Evolutionary conservation across 2,888 invertebrate species (phyloP), one percentile per base, ranked within the genome.

Genomic region (Spatulosminthurus flaviceps): DNA sequence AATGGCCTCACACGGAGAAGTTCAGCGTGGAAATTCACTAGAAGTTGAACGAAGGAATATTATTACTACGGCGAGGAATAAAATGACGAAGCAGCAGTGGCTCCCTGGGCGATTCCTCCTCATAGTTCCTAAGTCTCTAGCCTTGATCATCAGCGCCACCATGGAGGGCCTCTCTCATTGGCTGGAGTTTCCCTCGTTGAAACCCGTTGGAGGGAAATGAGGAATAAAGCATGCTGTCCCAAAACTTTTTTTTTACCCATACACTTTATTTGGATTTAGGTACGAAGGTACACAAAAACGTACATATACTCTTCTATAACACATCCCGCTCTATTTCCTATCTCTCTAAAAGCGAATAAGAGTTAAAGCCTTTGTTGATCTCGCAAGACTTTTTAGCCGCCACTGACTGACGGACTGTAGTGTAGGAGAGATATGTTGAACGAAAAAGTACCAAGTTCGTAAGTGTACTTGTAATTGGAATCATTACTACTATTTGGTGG

Each of bases 1-100:
- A 83, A 83, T 82, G 82, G 82, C 82, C 82, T 82, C 82, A 82
- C 78, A 64, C 41, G 29, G 69, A 43, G 61, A n/a, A 67, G 29
- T 34, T 34, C 60, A 69, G 41, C 72, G 66, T 61, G 70, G 70
- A 41, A 70, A 70, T 34, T 70, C 41, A 41, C 7, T 34, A 41
- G 41, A 51, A 51, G 7, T 51, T 19, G 51, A 19, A 41, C 2
- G 51, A 51, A 51, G 16, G n/a, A n/a, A 19, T 51, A 51, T n/a
- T n/a, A n/a, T n/a, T n/a, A n/a, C n/a, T 19, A 51, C 51, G 51
- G 51, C 51, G 51, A 51, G 51, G 51, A 51, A 51, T 41, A 41
- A 51, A 51, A 51, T n/a, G 34, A 34, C 34, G 34, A 34, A 34
- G 70, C 70, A 41, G 70, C 70, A 70, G 70, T 70, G 70, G 70